These are phyloP conservation scores for Labeo rohita DNA, from an alignment of 2,113 vertebrate species.

Conservation along the genomic window DNA sequence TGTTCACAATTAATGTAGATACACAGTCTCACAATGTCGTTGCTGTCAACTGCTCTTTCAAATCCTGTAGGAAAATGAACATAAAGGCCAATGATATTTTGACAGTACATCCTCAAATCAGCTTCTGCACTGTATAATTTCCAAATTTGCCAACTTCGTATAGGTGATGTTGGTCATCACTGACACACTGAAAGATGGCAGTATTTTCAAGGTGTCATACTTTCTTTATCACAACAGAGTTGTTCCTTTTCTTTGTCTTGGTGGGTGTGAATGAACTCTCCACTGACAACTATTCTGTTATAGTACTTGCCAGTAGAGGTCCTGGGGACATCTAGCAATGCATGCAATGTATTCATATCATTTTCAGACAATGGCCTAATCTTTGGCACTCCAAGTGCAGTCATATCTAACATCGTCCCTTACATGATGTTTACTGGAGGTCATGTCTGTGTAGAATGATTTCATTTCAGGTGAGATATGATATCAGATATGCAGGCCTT, in stretches of 20 bases:
- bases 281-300: slow-evolving; percentile 46
- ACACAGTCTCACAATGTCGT: slow-evolving; percentile 41
- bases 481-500: neutral
- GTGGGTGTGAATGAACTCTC: slow-evolving; percentile 48
- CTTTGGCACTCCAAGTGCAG: slow-evolving; percentile 46
- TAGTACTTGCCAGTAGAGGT: slow-evolving; percentile 38
- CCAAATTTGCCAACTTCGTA: too few species aligned
- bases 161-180: too few species aligned
- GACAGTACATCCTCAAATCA: slow-evolving; percentile 35
- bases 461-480: slow-evolving; percentile 28
- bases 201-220: too few species aligned
- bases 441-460: slow-evolving; percentile 34
- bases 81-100: slow-evolving; percentile 39
- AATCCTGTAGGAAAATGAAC: slow-evolving; percentile 41
- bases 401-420: slow-evolving; percentile 41
- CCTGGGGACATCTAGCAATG: slow-evolving; percentile 36
- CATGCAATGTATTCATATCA: slow-evolving; percentile 2
- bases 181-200: too few species aligned
- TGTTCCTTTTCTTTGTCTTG: too few species aligned
- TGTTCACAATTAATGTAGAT: slow-evolving; percentile 36
- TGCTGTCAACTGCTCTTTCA: slow-evolving; percentile 42
- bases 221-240: too few species aligned
- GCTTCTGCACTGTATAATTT: slow-evolving; percentile 45
- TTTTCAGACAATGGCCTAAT: slow-evolving; percentile 42
- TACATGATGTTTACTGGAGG: slow-evolving; percentile 22